Evolutionary conservation across 2,797 vertebrate genomes (phyloP).

Genomic region (Antrozous pallidus): DNA sequence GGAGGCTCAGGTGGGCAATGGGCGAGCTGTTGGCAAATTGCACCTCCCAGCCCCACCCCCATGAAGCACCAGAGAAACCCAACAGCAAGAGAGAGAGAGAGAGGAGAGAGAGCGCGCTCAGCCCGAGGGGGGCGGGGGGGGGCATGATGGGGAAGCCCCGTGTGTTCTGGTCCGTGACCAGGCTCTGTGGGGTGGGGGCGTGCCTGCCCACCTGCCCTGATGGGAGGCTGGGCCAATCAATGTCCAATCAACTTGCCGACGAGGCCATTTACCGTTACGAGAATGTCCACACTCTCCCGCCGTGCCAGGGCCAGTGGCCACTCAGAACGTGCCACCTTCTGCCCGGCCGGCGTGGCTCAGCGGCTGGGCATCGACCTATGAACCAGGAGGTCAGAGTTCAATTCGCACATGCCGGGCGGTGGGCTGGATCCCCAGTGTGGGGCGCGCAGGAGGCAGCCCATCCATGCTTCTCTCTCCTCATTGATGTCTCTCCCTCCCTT

Average conservation of each 20-base stretch:
- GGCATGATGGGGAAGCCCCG: no score
- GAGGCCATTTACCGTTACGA: neutral
- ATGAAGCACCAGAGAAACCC: neutral
- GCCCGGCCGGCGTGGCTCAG: no score
- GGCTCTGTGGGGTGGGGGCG: neutral
- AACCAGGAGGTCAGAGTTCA: no score
- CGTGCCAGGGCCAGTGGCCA: neutral
- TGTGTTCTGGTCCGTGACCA: neutral
- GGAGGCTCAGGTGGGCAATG: neutral
- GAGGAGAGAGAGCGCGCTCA: no score
- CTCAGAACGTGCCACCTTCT: neutral
- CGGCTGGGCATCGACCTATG: no score
- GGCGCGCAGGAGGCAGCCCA: no score
- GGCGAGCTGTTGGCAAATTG: neutral
- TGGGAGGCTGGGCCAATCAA: neutral
- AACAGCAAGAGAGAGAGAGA: neutral
- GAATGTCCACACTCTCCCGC: neutral
- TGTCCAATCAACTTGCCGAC: neutral
- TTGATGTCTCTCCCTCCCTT: no score
- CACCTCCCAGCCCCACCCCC: neutral
- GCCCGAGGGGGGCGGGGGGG: fast-evolving
- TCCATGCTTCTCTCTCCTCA: no score
- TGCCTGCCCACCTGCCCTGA: no score
- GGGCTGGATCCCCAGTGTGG: no score
- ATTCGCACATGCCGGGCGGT: no score